phyloP scores from a whole-genome alignment of 2,797 vertebrate species.

The Tarsius wallacei region DNA sequence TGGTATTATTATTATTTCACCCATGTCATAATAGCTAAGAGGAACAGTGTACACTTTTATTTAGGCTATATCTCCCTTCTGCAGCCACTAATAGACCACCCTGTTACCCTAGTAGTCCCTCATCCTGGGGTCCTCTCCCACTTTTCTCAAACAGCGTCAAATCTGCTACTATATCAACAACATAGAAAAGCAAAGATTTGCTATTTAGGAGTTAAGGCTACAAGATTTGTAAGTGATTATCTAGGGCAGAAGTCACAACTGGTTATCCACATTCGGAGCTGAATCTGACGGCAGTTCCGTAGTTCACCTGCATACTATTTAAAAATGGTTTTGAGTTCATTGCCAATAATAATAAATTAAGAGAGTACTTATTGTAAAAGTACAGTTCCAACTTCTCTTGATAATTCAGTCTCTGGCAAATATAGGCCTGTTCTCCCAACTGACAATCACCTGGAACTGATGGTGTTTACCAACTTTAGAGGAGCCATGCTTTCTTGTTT shows the following conservation, averaged over 20 bases:
- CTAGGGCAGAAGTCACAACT: neutral
- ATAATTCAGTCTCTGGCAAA: neutral
- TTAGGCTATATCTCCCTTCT: neutral
- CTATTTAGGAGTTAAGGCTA: neutral
- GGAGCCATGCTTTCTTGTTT: neutral
- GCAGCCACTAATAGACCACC: neutral
- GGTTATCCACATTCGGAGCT: neutral
- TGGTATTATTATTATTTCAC: neutral
- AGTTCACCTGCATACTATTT: neutral
- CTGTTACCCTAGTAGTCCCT: neutral
- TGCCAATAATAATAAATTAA: constrained; percentile 1
- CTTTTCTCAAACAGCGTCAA: neutral
- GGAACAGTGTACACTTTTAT: neutral
- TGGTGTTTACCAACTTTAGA: neutral
- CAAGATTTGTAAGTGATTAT: neutral
- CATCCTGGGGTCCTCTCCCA: neutral
- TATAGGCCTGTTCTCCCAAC: neutral
- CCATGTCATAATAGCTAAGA: neutral
- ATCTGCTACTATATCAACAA: neutral
- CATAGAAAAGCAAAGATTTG: constrained; percentile 23
- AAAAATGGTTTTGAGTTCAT: constrained; percentile 23
- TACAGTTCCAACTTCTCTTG: neutral
- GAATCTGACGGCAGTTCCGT: neutral
- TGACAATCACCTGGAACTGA: neutral
- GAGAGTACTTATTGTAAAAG: neutral